Percentiles rank a stretch among this genome's conserved stretches.
These are phyloP conservation scores for Tenualosa ilisha DNA, from an alignment of 2,797 vertebrate species.

Conservation along the genomic window DNA sequence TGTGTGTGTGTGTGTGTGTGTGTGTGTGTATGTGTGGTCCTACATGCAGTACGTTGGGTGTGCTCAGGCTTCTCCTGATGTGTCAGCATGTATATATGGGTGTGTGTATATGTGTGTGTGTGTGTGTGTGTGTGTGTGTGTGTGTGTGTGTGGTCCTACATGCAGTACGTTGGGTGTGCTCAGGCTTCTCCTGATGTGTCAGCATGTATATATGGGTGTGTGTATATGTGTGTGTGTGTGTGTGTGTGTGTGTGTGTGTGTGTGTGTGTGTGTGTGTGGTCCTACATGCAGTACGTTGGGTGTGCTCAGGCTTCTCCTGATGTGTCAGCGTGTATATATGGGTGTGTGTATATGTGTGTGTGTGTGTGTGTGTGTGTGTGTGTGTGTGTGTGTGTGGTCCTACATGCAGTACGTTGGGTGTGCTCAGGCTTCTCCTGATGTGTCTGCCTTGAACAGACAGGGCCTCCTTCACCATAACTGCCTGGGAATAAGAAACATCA, in stretches of 20 bases:
- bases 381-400: conserved; percentile 53
- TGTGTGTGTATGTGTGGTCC: not conserved
- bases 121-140: conserved; percentile 75
- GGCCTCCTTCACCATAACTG: conserved; percentile 91
- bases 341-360: not conserved
- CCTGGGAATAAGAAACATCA: conserved; percentile 67
- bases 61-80: not conserved
- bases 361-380: conserved; percentile 75
- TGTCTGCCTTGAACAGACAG: conserved; percentile 87
- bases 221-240: not conserved
- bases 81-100: not conserved
- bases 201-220: not conserved
- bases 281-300: not conserved
- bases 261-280: not conserved
- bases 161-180: conserved; percentile 95
- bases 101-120: not conserved
- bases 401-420: conserved; percentile 92
- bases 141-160: conserved; percentile 70
- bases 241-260: not conserved
- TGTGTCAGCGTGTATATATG: not conserved
- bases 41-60: not conserved
- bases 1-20: not conserved
- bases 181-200: conserved; percentile 75
- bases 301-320: no score
- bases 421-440: conserved; percentile 91